These are phyloP conservation scores for Ochropacha duplaris DNA, from an alignment of 2,888 invertebrate genomes.

Conservation along the genomic window DNA sequence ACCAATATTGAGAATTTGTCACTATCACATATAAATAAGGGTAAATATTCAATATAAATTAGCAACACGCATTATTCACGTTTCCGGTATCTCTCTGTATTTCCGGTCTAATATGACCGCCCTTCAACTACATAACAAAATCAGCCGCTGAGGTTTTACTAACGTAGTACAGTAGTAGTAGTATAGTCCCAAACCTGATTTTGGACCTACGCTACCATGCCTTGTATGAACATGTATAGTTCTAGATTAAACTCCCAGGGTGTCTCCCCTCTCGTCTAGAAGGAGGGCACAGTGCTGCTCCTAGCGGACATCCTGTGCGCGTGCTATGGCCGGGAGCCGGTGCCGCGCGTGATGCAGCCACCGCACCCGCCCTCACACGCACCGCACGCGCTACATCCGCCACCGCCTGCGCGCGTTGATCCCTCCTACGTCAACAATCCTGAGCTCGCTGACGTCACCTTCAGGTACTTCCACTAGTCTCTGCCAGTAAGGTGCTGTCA, in stretches of 20 bases:
- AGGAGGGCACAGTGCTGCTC: conserved; percentile 93
- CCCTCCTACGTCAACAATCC: conserved; percentile 97
- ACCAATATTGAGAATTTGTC: too few relatives aligned
- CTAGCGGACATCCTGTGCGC: conserved; percentile 95
- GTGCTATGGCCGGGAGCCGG: conserved; percentile 93
- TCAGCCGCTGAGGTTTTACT: too few relatives aligned
- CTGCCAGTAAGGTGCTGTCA: too few relatives aligned
- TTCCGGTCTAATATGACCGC: too few relatives aligned
- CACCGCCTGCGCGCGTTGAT: conserved; percentile 91
- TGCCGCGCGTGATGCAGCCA: conserved; percentile 81
- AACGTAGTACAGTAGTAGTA: too few relatives aligned
- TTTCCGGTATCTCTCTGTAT: too few relatives aligned
- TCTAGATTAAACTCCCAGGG: background rate
- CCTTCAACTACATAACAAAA: too few relatives aligned
- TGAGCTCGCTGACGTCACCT: conserved; percentile 94
- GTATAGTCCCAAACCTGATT: too few relatives aligned
- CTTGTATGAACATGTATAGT: background rate
- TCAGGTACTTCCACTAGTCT: background rate
- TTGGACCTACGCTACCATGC: background rate
- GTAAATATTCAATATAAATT: too few relatives aligned
- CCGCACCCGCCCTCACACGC: conserved; percentile 81
- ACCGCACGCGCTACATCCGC: conserved; percentile 82
- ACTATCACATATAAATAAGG: background rate
- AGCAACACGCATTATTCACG: too few relatives aligned
- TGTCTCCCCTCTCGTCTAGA: conserved; percentile 80